Evolutionary conservation across 2,113 vertebrate species (phyloP), one percentile per base, ranked within the genome.

Genomic region (Callionymus lyra): DNA sequence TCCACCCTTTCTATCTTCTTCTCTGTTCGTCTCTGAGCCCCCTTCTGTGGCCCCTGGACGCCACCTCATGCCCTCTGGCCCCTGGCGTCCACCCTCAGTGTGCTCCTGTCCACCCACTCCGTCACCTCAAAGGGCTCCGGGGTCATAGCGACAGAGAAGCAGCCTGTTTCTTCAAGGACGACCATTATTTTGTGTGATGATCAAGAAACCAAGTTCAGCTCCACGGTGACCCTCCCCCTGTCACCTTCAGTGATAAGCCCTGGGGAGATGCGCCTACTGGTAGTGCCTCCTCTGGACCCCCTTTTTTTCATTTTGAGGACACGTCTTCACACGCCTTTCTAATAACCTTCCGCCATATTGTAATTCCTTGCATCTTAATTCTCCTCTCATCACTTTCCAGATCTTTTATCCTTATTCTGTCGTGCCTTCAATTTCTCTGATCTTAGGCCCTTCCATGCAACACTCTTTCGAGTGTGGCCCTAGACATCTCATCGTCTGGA

Each of bases 131-230:
- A 72, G 64, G 54, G 44, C 37, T 13, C n/a, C 1, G 36, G 44
- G 72, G 78, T 83, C 74, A 78, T 73, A 58, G 49, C 62, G 75
- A 74, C 66, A 56, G 58, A 59, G 53, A 70, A 65, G 70, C 68
- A 76, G 76, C 47, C 56, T 66, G 59, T 80, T 80, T 82, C 77
- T 61, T 77, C 68, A 74, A 68, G 63, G 65, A 27, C 59, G 47
- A 47, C 65, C 63, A 59, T 77, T 74, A 59, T 73, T 32, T 59
- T 14, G 53, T 37, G 13, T 68, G 71, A 13, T 76, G 75, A 81
- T 77, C 54, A 65, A 72, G 74, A 69, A 50, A 67, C 80, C 81
- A 84, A 82, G 80, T 84, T 84, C 81, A 85, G 78, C 67, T 75
- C 65, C 67, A 74, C 79, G 68, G 76, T 32, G 38, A 16, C 35